Conservation (phyloP, 2,113 vertebrate species). For the Hemiscyllium ocellatum region DNA sequence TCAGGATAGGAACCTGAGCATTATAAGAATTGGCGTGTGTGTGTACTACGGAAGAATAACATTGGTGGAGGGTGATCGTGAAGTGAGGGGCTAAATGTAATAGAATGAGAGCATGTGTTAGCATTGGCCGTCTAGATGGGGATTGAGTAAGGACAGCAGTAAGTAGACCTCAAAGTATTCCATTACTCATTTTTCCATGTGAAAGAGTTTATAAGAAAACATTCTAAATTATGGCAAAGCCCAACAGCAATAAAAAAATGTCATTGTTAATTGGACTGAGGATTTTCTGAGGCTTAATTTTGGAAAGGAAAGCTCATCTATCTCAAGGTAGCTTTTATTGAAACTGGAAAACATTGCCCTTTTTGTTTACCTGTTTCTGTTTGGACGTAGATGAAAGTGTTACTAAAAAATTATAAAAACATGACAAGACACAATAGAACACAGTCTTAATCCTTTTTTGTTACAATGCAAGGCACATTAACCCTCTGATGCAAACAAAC, state of each 20-base stretch:
- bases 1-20: too few relatives aligned
- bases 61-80: too few relatives aligned
- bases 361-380: not conserved
- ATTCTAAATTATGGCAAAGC: not conserved
- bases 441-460: not conserved
- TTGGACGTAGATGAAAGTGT: not conserved
- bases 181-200: not conserved
- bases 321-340: not conserved
- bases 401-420: not conserved
- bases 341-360: not conserved
- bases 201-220: not conserved
- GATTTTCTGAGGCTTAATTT: not conserved
- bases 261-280: not conserved
- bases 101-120: too few relatives aligned
- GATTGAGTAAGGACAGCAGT: too few relatives aligned
- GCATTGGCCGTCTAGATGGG: too few relatives aligned
- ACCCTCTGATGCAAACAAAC: not conserved
- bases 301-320: not conserved
- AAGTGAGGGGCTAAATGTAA: too few relatives aligned
- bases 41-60: too few relatives aligned
- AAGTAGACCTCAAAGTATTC: too few relatives aligned
- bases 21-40: too few relatives aligned
- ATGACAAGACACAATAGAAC: conserved; percentile 1
- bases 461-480: not conserved
- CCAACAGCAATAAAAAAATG: not conserved